Evolutionary conservation across 2,797 vertebrate genomes (phyloP), one percentile per base, ranked within the genome.

Genomic region (Platyrinchus mystaceus): DNA sequence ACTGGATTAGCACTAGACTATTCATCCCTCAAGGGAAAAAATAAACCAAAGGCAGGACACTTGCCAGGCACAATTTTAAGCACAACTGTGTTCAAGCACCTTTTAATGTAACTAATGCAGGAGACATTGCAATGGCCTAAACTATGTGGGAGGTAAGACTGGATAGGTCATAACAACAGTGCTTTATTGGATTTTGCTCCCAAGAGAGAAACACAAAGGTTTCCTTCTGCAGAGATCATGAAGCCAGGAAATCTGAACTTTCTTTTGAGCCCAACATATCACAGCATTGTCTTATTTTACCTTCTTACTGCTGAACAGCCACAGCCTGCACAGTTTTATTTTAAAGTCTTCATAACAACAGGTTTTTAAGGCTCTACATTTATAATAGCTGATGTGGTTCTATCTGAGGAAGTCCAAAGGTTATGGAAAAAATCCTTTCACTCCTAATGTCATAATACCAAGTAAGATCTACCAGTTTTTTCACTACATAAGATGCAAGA

Each of bases 301-400:
- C 52, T 74, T 94, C 59, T 85, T 83, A 74, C 43, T 71, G 68
- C 24, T 10, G 56, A 80, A 94, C 58, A 87, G 71, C 46, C 39
- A 91, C 5, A 3, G 52, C n/a, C 71, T 0, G 43, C 56, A 83
- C 7, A 44, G 50, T 77, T 92, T 95, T 92, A 89, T 89, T 89
- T 95, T 92, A 52, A 92, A 82, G 66, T 89, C 62, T 80, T 92
- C 49, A 37, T 74, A 94, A 85, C 50, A 92, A 74, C 53, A 89
- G 58, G 30, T 55, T 89, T 90, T 83, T 85, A 91, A 87, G 79
- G 30, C 26, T 87, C 75, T 89, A 71, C 30, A 89, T 78, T 70
- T 84, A 77, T 71, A 78, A 77, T 6, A 77, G 37, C 23, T 95
- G 82, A 89, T 86, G 76, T 52, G 43, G 68, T 75, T 92, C 75